Percentiles rank a stretch among this genome's conserved stretches.
Conservation (phyloP, 2,113 vertebrate species). For the Prunella fulvescens region DNA sequence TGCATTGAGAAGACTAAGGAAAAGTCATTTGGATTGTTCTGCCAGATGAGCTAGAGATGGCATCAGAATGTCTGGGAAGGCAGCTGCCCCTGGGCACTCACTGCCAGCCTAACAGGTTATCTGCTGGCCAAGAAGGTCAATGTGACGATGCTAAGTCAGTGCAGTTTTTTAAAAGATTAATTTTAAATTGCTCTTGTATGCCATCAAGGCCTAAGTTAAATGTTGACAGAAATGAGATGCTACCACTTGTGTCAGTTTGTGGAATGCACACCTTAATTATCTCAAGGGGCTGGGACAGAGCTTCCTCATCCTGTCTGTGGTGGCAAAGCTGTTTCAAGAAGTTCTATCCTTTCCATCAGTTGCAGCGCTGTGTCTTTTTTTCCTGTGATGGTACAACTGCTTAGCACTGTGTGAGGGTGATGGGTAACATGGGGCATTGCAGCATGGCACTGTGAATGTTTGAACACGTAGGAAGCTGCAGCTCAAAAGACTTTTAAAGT, state of each 20-base stretch:
- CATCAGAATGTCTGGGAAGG: not conserved
- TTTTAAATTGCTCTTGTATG: not conserved
- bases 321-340: not conserved
- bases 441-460: not conserved
- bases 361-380: not conserved
- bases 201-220: not conserved
- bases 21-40: not conserved
- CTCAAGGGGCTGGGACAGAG: not conserved
- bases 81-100: rapidly evolving
- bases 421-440: not conserved
- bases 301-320: not conserved
- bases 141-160: rapidly evolving
- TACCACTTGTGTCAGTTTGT: not conserved
- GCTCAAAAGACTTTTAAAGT: not conserved
- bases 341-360: not conserved
- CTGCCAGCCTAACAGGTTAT: not conserved
- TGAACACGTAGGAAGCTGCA: not conserved
- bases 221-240: not conserved
- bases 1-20: not conserved
- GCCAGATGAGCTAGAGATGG: not conserved
- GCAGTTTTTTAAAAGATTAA: not conserved
- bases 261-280: not conserved
- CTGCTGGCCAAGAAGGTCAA: not conserved
- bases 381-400: not conserved
- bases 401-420: not conserved